Evolutionary conservation across 2,797 vertebrate genomes (phyloP).

Genomic region (Ciconia nigra): DNA sequence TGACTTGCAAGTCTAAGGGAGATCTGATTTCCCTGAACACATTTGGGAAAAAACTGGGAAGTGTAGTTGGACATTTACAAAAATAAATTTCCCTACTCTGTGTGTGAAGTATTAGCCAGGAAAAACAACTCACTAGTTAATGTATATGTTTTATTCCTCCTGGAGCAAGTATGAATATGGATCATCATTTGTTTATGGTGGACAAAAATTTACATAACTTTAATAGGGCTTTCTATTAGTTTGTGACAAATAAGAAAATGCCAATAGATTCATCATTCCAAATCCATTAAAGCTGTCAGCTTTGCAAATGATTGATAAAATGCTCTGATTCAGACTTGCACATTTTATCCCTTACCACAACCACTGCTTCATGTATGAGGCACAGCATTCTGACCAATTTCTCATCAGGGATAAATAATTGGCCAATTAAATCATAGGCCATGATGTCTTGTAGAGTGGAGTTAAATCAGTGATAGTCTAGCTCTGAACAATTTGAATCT

Average conservation of each 20-base stretch:
- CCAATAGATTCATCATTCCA: neutral
- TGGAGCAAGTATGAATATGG: neutral
- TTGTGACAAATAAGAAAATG: constrained; percentile 17
- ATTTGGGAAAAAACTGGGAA: neutral
- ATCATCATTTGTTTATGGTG: constrained; percentile 13
- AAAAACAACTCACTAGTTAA: neutral
- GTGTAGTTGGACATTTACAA: neutral
- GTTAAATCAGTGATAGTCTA: neutral
- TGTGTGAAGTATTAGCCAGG: neutral
- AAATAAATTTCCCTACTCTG: neutral
- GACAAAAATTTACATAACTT: constrained; percentile 4
- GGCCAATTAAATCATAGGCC: neutral
- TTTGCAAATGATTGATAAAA: constrained; percentile 19
- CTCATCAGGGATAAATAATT: constrained; percentile 16
- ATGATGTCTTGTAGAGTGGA: neutral
- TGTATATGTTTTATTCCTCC: neutral
- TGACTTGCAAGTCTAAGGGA: neutral
- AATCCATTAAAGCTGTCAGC: neutral
- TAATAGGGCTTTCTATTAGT: constrained; percentile 28
- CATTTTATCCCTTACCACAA: neutral
- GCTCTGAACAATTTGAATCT: constrained; percentile 21
- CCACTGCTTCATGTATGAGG: neutral
- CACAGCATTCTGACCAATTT: neutral
- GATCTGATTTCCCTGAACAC: neutral
- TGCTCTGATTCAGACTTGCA: neutral